Conservation (phyloP, 2,113 vertebrate species). For the Gopherus flavomarginatus region DNA sequence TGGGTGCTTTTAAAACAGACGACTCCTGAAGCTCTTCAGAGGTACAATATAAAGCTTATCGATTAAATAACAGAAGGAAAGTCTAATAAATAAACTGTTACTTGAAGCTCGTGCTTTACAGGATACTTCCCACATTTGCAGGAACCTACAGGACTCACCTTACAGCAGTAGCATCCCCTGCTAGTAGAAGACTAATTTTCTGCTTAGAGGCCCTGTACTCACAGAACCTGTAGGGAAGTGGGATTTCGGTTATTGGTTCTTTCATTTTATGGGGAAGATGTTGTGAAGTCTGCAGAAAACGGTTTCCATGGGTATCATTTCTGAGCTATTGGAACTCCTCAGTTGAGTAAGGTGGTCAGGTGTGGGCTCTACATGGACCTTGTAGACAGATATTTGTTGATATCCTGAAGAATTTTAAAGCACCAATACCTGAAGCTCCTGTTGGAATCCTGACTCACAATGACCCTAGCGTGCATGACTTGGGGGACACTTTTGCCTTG, state of each 20-base stretch:
- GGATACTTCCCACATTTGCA: background rate
- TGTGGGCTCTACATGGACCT: background rate
- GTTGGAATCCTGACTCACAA: background rate
- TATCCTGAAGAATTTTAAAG: background rate
- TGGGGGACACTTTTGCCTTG: background rate
- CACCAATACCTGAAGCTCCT: rapidly evolving
- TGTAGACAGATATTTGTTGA: background rate
- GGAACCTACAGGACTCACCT: background rate
- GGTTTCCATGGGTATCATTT: background rate
- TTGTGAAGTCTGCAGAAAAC: background rate
- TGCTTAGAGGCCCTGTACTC: background rate
- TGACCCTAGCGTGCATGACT: background rate
- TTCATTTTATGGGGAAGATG: background rate
- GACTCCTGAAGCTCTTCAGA: background rate
- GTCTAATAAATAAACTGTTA: conserved; percentile 34
- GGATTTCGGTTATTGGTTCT: background rate
- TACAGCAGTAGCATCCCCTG: background rate
- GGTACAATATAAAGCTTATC: background rate
- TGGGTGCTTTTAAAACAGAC: background rate
- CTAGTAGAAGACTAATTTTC: background rate
- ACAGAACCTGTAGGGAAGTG: background rate
- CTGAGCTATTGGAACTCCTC: background rate
- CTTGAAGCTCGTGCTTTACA: background rate
- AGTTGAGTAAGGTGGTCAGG: background rate
- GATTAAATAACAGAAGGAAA: background rate